Evolutionary conservation across 2,888 invertebrate genomes (phyloP), one percentile per base, ranked within the genome.

Genomic region (Drosophila paranaensis): DNA sequence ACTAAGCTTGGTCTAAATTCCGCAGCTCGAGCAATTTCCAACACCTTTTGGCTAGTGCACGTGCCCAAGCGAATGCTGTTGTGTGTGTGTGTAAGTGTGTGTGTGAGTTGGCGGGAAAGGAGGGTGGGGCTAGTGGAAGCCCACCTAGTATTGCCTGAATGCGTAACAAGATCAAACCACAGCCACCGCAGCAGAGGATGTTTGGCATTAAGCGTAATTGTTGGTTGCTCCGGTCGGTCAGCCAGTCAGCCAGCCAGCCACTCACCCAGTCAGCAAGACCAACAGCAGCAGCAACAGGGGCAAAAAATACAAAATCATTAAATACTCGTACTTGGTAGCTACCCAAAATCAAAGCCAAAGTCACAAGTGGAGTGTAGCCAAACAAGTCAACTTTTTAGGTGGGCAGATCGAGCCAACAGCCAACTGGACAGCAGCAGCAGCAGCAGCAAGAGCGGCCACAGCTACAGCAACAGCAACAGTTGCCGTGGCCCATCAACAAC

Each of bases 131-230:
- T 13, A 10, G 35, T 37, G 42, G 25, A 11, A 40, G 65, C 63
- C 81, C 79, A 81, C 77, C 77, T 70, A 74, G 79, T 62, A 53
- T 46, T 62, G 39, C 40, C 65, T 69, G 69, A 85, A 85, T 89
- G 86, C 90, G 86, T 89, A 89, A 88, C 86, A 88, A 86, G 90
- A 89, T 89, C 88, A 89, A 87, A 82, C 88, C 89, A 39, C 86
- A 85, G 81, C 70, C 84, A 89, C 87, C 84, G 84, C 87, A 76
- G 64, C 74, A 78, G 88, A 89, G 90, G 90, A 88, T 88, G 89
- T 88, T 90, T 86, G 90, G 88, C 89, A 88, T 90, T 89, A 88
- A 89, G 79, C 82, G 89, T 88, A 88, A 88, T 88, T 88, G 89
- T 76, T 81, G 81, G 77, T 79, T 77, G 74, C 72, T 74, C 68